phyloP scores from a whole-genome alignment of 2,888 invertebrate species.

The Tiliacea aurago region DNA sequence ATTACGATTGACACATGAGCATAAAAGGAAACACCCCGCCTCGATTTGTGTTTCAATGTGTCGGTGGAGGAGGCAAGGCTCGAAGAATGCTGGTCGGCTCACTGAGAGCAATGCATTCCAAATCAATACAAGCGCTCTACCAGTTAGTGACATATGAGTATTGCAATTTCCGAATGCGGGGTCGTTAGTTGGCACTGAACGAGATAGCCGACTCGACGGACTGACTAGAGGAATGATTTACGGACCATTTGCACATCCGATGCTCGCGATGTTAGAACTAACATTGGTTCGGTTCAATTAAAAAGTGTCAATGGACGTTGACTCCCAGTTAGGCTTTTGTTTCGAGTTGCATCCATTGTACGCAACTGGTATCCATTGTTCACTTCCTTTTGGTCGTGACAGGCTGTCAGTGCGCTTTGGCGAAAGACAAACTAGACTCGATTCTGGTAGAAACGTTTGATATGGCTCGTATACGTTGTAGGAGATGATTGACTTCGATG shows the following conservation, averaged over 20 bases:
- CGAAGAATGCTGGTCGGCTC: constrained; percentile 72
- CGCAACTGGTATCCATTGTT: constrained; percentile 70
- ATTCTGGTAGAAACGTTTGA: constrained; percentile 49
- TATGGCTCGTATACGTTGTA: constrained; percentile 25
- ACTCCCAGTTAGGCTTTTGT: constrained; percentile 72
- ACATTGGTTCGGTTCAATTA: constrained; percentile 73
- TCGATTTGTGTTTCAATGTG: constrained; percentile 56
- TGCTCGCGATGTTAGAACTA: constrained; percentile 72
- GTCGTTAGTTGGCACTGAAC: constrained; percentile 78
- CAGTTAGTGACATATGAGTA: constrained; percentile 85
- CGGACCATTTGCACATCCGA: constrained; percentile 76
- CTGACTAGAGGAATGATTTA: constrained; percentile 79
- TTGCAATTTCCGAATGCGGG: constrained; percentile 86
- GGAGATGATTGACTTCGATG: constrained; percentile 33
- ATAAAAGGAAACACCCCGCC: constrained; percentile 61
- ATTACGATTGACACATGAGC: constrained; percentile 67
- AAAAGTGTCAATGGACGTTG: constrained; percentile 76
- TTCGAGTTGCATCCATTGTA: constrained; percentile 63
- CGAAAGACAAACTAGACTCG: constrained; percentile 53
- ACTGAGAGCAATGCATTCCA: constrained; percentile 76
- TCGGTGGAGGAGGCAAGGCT: constrained; percentile 65
- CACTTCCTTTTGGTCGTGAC: constrained; percentile 66
- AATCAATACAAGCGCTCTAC: constrained; percentile 81
- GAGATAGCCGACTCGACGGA: constrained; percentile 75
- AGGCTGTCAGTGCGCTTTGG: constrained; percentile 37